phyloP scores from a whole-genome alignment of 2,113 vertebrate genomes.

The Anguilla rostrata region DNA sequence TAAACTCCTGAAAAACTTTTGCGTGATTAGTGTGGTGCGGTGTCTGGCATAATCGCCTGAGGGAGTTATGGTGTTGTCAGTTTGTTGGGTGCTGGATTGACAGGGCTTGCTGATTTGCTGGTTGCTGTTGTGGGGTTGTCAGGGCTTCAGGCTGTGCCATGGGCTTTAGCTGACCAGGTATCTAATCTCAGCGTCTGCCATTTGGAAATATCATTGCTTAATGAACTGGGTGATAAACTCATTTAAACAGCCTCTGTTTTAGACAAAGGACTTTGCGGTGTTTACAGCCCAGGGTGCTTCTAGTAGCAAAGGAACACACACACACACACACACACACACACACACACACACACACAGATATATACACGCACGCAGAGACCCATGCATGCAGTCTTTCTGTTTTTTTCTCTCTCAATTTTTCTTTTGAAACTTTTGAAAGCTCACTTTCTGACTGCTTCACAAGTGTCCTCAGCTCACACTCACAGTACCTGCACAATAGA shows the following conservation, averaged over 20 bases:
- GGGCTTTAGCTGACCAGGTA: background rate
- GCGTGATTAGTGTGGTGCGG: background rate
- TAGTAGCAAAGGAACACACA: conserved; percentile 2
- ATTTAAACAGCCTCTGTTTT: conserved; percentile 28
- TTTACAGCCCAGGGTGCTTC: conserved; percentile 34
- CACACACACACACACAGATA: background rate
- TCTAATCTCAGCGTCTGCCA: conserved; percentile 16
- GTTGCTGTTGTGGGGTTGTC: too few relatives aligned
- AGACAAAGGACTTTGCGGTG: conserved; percentile 16
- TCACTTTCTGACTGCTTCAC: background rate
- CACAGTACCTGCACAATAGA: background rate
- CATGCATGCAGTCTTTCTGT: conserved; percentile 4
- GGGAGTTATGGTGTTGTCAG: background rate
- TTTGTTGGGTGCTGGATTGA: background rate
- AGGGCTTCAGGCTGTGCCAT: background rate
- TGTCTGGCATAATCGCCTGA: background rate
- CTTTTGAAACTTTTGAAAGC: background rate
- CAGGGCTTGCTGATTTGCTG: background rate
- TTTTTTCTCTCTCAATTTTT: background rate
- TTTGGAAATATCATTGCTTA: conserved; percentile 51
- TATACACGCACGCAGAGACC: too few relatives aligned
- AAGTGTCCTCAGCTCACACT: background rate
- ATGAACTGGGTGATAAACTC: conserved; percentile 48
- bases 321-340: background rate
- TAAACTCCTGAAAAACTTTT: background rate